Evolutionary conservation across 2,113 vertebrate species (phyloP), one percentile per base, ranked within the genome.

Genomic region (Calypte anna): DNA sequence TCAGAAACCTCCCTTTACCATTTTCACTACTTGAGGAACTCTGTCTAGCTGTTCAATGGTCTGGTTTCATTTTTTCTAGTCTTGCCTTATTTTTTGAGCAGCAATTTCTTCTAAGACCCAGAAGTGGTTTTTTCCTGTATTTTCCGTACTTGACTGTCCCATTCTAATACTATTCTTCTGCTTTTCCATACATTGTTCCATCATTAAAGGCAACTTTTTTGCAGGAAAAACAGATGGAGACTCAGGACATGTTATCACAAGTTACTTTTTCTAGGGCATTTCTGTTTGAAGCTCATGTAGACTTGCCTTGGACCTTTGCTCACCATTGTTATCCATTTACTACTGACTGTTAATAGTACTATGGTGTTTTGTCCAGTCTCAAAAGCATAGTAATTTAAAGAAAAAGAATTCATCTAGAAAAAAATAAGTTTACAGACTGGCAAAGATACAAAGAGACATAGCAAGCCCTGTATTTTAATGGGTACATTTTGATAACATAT

Each of bases 171-270:
- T 21, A 27, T 9, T 3, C 19, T 12, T 73, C 30, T 73, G 28
- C 59, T 88, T 91, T 95, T 64, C 24, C 8, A 8, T 92, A 22
- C 12, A 6, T 82, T 51, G 16, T 67, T 89, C 25, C 24, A 75
- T 83, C 30, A 16, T 69, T 79, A 57, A 36, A 73, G 36, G 9
- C 48, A 77, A 14, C 48, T 82, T 82, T 58, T 91, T 79, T 83
- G 27, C 36, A 69, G 80, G 19, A 83, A 66, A 88, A 90, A 36
- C 18, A 44, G 14, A 17, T 58, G 30, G 22, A 75, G 27, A 3
- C 2, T 91, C 9, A 5, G 23, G 36, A 27, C 9, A 22, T 0
- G 0, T 7, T 73, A 40, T 25, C 40, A 15, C 51, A 73, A 68
- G 14, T 66, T 82, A 54, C 8, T 66, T 93, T 57, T 88, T 86